Percentiles rank a stretch among this genome's conserved stretches.
phyloP scores from a whole-genome alignment of 2,113 vertebrate species.

The Pangasianodon gigas region DNA sequence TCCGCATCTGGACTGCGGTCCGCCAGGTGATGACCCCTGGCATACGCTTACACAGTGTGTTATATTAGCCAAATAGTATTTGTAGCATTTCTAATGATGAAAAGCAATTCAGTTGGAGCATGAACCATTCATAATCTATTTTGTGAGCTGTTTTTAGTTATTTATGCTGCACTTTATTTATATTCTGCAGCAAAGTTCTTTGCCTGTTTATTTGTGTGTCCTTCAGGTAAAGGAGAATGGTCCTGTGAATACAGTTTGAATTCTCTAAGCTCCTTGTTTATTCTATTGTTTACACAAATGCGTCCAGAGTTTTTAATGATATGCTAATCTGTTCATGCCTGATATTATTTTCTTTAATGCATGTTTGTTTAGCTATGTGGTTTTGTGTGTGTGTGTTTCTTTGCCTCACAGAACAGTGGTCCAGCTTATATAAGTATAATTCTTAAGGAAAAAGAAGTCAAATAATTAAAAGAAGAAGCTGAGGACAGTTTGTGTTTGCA shows the following conservation, averaged over 20 bases:
- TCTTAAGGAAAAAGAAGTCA: neutral
- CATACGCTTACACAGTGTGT: too few relatives aligned
- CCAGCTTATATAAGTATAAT: neutral
- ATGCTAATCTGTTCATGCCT: constrained; percentile 21
- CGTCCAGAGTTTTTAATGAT: constrained; percentile 24
- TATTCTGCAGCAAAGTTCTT: too few relatives aligned
- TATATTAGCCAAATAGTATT: too few relatives aligned
- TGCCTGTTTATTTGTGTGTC: constrained; percentile 11
- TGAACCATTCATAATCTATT: neutral
- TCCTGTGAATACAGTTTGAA: constrained; percentile 8
- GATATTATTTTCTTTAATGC: neutral
- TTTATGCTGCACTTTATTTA: neutral
- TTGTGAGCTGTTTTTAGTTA: neutral
- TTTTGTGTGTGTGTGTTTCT: neutral
- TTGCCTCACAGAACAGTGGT: neutral
- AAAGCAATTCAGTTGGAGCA: neutral
- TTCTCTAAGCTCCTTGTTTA: constrained; percentile 12
- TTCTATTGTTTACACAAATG: constrained; percentile 9
- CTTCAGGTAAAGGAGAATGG: neutral
- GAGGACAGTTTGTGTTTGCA: neutral
- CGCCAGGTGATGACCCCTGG: too few relatives aligned
- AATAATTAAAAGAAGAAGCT: neutral
- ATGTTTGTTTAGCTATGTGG: constrained; percentile 8
- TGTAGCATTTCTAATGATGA: neutral
- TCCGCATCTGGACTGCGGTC: too few relatives aligned